Conservation (phyloP, 1,140 invertebrate species). For the Pseudomyrmex flavicornis region DNA sequence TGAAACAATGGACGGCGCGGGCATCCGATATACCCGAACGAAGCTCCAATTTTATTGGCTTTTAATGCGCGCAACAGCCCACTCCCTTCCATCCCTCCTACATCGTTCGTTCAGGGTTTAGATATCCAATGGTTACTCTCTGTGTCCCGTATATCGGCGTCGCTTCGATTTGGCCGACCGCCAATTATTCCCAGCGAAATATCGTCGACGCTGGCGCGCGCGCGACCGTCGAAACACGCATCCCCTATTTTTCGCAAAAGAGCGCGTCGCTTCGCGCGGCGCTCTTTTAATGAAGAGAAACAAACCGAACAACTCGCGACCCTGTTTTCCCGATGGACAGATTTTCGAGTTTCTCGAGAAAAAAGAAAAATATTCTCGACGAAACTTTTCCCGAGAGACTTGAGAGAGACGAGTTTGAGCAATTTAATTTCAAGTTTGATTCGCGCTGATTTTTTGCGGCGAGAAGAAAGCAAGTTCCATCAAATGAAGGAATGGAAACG, state of each 20-base stretch:
- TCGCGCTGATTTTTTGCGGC: neutral
- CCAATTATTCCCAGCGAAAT: conserved; percentile 37
- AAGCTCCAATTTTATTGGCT: conserved; percentile 33
- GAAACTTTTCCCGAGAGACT: no score
- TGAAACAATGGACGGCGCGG: neutral
- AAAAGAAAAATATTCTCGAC: no score
- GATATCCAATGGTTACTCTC: neutral
- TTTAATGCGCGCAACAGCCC: conserved; percentile 13
- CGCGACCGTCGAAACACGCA: conserved; percentile 10
- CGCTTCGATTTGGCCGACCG: neutral
- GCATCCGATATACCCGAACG: neutral
- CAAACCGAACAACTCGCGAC: conserved; percentile 1
- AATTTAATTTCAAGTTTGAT: neutral
- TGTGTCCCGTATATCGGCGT: neutral
- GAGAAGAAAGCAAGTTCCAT: neutral
- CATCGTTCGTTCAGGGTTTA: neutral
- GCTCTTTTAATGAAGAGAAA: conserved; percentile 34
- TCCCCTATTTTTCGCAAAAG: conserved; percentile 1
- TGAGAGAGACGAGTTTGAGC: neutral
- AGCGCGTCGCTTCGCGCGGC: neutral
- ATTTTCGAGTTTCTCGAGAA: no score
- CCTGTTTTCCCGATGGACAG: neutral
- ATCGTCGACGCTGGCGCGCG: neutral
- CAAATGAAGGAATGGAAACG: neutral
- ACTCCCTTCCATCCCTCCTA: neutral